Base-by-base conservation (phyloP, 2,888 invertebrate genomes). In the Drosophila anomalata region DNA sequence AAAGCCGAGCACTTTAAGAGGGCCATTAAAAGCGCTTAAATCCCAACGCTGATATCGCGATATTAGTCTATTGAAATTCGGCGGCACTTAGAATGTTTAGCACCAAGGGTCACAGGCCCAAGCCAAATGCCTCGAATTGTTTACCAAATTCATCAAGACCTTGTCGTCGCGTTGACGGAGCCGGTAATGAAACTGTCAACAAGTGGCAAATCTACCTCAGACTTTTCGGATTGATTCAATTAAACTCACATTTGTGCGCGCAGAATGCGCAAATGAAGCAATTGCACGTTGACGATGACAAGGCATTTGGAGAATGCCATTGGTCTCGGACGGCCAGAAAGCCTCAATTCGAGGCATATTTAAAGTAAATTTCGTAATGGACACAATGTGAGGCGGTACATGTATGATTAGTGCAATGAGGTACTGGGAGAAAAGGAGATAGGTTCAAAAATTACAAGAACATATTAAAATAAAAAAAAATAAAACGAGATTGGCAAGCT, bases 141-240 rank as follows among this genome's bases (percentile, higher is more conserved):
- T 63, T 65, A 61, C 53, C 67, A 39, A 57, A 66, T 59, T 41
- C 42, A 52, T 46, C 54, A 65, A 72, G 84, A 78, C 82, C 79
- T 87, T 87, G 87, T 51, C 67, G 66, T 51, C 76, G 62, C 50
- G 2, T 7, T 47, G 59, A 29, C 67, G 47, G 47, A 33, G 48
- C 61, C 62, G 63, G 74, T 71, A 81, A 87, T 81, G 61, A 75
- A 87, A 71, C 73, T 73, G 85, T 70, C 60, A 78, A 58, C 41
- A 44, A 24, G 31, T 24, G 24, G 20, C 26, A 31, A 31, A 39
- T 39, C 36, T 22, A 41, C 54, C 41, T 46, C 42, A 17, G 31
- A 26, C 31, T 31, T n/a, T 24, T 47, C 17, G 33, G 60, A 55
- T 65, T 58, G 54, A 62, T 61, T 70, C 52, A 73, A 85, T 87